phyloP scores from a whole-genome alignment of 2,113 vertebrate species.

The Bombycilla garrulus region DNA sequence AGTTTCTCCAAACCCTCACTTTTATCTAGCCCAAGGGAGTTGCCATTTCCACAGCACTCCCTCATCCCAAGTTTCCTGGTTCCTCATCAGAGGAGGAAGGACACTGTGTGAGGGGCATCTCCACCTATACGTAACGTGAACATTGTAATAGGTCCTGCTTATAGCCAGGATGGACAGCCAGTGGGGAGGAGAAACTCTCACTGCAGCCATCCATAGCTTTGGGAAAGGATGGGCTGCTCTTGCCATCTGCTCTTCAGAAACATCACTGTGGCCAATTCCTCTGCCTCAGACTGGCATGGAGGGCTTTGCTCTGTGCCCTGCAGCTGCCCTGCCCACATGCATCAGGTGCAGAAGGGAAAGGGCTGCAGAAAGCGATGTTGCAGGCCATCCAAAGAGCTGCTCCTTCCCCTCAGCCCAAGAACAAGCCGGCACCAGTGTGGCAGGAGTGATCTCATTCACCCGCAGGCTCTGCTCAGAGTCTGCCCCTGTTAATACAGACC shows the following conservation, averaged over 20 bases:
- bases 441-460: neutral
- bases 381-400: neutral
- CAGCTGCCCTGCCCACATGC: neutral
- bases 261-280: neutral
- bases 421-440: accelerated
- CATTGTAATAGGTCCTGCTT: neutral
- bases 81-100: neutral
- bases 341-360: neutral
- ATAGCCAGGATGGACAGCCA: neutral
- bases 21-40: neutral
- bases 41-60: neutral
- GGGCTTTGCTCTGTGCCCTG: neutral
- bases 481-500: neutral
- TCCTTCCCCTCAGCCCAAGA: neutral
- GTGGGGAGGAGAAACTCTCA: neutral
- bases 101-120: neutral
- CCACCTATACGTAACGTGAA: neutral
- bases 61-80: neutral
- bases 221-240: neutral
- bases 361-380: neutral
- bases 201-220: neutral
- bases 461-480: neutral
- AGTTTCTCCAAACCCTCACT: neutral
- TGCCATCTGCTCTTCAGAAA: neutral
- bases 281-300: neutral